These are phyloP conservation scores for Mormyrops boulengeri DNA, from an alignment of 2,797 vertebrate genomes.

Conservation along the genomic window DNA sequence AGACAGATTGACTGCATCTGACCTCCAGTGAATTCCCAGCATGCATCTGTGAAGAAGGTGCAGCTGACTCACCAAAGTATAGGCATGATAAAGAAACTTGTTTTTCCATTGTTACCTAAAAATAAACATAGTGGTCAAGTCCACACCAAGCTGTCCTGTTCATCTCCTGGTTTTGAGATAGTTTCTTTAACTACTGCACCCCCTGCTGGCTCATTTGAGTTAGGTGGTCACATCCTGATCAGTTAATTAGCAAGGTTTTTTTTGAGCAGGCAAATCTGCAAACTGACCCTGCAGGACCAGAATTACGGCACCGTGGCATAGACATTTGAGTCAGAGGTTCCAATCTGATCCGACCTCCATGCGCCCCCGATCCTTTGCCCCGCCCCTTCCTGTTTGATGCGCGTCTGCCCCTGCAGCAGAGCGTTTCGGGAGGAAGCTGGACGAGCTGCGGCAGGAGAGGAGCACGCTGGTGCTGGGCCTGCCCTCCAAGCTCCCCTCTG, in stretches of 20 bases:
- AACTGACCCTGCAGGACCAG: neutral
- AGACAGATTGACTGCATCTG: neutral
- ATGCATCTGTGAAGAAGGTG: neutral
- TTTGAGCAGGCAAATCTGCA: neutral
- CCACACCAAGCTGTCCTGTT: neutral
- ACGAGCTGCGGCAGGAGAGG: slow-evolving; percentile 70
- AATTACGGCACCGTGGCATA: neutral
- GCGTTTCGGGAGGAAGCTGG: slow-evolving; percentile 67
- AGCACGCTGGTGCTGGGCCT: slow-evolving; percentile 63
- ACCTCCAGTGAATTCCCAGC: neutral
- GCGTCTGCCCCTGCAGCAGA: slow-evolving; percentile 58
- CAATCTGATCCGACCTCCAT: neutral
- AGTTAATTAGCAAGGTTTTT: neutral
- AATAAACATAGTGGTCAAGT: neutral
- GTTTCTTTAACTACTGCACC: neutral
- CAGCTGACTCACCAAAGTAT: neutral
- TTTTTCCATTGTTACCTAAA: neutral
- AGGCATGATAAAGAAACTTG: neutral
- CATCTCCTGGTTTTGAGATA: neutral
- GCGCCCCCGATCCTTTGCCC: neutral
- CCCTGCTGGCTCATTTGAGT: neutral
- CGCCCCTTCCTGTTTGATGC: neutral
- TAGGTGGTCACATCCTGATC: neutral
- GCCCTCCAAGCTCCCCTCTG: slow-evolving; percentile 71
- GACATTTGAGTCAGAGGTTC: neutral